Evolutionary conservation across 2,113 vertebrate genomes (phyloP), one percentile per base, ranked within the genome.

Genomic region (Crotalus tigris): DNA sequence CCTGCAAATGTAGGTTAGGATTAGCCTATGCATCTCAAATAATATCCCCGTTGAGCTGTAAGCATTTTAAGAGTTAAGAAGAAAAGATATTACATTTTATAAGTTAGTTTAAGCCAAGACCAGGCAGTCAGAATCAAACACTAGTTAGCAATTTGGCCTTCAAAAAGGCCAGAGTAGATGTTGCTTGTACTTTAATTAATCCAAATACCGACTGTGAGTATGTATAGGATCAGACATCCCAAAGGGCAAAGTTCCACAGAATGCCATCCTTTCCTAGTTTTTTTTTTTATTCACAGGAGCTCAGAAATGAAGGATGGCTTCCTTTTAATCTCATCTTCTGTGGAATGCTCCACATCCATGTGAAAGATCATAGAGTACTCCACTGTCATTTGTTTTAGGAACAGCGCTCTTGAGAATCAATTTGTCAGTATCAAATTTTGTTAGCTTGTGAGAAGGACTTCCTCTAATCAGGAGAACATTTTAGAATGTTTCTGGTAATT

Each of bases 171-270:
- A 49, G 54, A 49, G 75, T 90, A 57, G 88, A 61, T 86, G 92
- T 86, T 93, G 90, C 90, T 93, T 89, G 90, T 90, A 90, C 92
- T 93, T 90, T 93, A 93, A 93, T 93, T 93, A 93, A 93, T 89
- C 86, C 69, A 93, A 90, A 85, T 93, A 85, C 92, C 92, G 90
- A 90, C 92, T 93, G 92, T 93, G 92, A 93, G 90, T 87, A 93
- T 86, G 75, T 90, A 90, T 90, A 90, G 92, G 57, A 86, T 90
- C 44, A 85, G 92, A 85, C 46, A 87, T 86, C 75, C 75, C n/a
- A 61, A 90, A 89, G 92, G 90, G 57, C 75, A 59, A 64, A 93
- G 57, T 64, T 81, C 9, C 57, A 93, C 88, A 59, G 87, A 90
- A 90, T 49, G 39, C 23, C 21, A 87, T 64, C 90, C 89, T 85